A percentile compares a stretch with the other conserved stretches of the same genome.
phyloP scores from a whole-genome alignment of 2,113 vertebrate genomes.

The Hepsetus odoe region DNA sequence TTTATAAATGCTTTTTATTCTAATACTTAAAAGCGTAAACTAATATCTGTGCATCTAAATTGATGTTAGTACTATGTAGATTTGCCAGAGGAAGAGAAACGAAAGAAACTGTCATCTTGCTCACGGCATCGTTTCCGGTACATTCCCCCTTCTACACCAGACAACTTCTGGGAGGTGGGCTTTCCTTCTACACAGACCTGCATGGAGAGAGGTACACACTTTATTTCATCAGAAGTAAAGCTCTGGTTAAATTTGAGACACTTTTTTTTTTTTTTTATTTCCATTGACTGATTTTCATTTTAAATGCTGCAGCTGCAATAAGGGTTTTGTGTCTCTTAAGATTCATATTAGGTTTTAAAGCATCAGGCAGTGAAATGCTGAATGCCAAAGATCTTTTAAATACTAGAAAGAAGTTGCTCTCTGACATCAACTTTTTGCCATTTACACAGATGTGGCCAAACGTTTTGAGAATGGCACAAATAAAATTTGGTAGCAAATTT shows the following conservation, averaged over 20 bases:
- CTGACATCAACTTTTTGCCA: no score
- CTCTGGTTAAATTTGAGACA: not conserved
- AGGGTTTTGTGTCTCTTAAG: no score
- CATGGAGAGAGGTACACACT: constrained; percentile 85
- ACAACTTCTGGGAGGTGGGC: constrained; percentile 98
- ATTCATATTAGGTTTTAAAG: no score
- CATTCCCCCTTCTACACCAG: constrained; percentile 89
- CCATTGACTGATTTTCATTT: no score
- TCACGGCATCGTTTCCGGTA: constrained; percentile 91
- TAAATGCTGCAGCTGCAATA: no score
- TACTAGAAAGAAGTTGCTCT: no score
- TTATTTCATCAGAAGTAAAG: not conserved
- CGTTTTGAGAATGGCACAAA: no score
- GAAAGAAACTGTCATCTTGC: constrained; percentile 87
- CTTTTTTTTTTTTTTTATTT: not conserved
- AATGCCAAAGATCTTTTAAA: no score
- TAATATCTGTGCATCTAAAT: not conserved
- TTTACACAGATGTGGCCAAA: no score
- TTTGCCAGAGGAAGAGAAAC: constrained; percentile 86
- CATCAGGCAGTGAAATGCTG: no score
- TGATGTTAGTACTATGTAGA: constrained; percentile 87
- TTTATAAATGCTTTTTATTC: not conserved
- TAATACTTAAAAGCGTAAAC: not conserved
- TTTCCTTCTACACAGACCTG: constrained; percentile 97
- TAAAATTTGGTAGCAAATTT: no score